Conservation (phyloP, 2,888 invertebrate species). For the Junonia oenone region DNA sequence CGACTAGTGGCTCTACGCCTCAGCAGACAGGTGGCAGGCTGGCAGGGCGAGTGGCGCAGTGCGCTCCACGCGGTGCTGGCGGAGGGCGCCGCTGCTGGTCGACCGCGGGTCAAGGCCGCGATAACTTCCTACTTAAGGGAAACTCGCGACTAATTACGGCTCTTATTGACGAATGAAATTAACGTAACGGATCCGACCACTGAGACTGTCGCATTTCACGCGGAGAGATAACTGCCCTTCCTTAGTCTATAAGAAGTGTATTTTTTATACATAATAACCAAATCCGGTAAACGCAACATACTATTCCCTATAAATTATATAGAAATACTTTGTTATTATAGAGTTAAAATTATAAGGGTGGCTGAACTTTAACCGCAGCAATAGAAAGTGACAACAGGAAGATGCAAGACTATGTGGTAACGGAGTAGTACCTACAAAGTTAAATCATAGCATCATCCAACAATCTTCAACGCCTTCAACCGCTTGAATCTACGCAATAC, state of each 20-base stretch:
- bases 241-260: no score
- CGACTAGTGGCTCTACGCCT: neutral
- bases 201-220: no score
- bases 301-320: no score
- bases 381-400: neutral
- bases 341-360: no score
- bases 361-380: no score
- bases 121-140: neutral
- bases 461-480: neutral
- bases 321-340: no score
- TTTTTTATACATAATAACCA: no score
- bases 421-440: neutral
- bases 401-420: neutral
- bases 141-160: neutral
- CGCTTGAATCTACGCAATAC: neutral
- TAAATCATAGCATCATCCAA: neutral
- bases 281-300: no score
- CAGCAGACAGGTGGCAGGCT: neutral
- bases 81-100: neutral
- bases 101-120: conserved; percentile 9
- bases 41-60: conserved; percentile 11
- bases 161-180: neutral
- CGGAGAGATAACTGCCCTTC: no score
- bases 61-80: conserved; percentile 3
- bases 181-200: no score